Conservation (phyloP, 2,888 invertebrate genomes). For the Arrhopalites spinosus region DNA sequence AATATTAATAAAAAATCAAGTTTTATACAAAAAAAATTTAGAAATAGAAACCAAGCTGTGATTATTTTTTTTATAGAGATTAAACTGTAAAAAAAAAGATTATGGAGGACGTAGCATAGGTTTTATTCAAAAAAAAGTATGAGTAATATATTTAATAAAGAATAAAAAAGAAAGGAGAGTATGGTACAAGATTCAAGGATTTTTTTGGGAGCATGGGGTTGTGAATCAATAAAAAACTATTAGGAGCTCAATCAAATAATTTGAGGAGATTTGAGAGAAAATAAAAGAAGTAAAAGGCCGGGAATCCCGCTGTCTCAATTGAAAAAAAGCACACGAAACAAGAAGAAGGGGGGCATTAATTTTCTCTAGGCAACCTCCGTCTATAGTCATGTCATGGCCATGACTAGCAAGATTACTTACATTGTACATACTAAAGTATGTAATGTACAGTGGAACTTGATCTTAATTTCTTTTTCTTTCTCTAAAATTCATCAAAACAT, state of each 20-base stretch:
- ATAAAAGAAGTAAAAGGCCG: conserved; percentile 28
- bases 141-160: not conserved
- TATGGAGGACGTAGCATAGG: not conserved
- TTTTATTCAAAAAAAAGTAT: too few species aligned
- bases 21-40: too few species aligned
- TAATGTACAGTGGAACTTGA: too few species aligned
- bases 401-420: not conserved
- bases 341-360: conserved; percentile 38
- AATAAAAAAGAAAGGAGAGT: not conserved
- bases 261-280: conserved; percentile 31
- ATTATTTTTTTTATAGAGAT: too few species aligned
- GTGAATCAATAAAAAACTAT: conserved; percentile 42
- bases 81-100: too few species aligned
- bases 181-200: not conserved
- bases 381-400: not conserved
- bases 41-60: too few species aligned
- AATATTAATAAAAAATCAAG: too few species aligned
- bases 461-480: too few species aligned
- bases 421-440: not conserved
- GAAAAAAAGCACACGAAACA: conserved; percentile 22
- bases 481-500: too few species aligned
- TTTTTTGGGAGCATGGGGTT: conserved; percentile 33
- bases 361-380: conserved; percentile 16
- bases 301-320: conserved; percentile 27
- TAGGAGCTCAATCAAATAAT: conserved; percentile 43